Percentiles rank a stretch among this genome's conserved stretches.
Evolutionary conservation across 2,888 invertebrate genomes (phyloP).

Genomic region (Epirrita christyi): DNA sequence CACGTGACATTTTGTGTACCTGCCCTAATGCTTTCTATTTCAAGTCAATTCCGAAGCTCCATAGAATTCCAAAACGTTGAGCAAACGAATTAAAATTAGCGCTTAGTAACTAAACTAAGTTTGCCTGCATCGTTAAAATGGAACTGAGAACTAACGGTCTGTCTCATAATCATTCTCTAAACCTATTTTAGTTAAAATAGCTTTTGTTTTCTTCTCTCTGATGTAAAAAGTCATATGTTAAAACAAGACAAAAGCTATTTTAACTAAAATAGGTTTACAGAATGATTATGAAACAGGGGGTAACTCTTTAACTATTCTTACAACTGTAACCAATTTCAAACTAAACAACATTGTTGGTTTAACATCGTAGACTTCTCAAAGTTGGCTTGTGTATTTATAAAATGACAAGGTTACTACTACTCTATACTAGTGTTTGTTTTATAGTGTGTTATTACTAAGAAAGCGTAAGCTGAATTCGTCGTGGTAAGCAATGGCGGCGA

Average conservation of each 20-base stretch:
- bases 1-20: background rate
- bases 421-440: too few species aligned
- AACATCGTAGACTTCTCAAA: constrained; percentile 7
- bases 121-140: constrained; percentile 7
- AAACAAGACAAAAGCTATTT: too few species aligned
- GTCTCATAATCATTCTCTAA: too few species aligned
- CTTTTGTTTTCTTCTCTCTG: too few species aligned
- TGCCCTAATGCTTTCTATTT: constrained; percentile 10
- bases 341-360: constrained; percentile 8
- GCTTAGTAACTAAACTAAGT: constrained; percentile 23
- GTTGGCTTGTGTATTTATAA: background rate
- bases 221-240: too few species aligned
- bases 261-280: too few species aligned
- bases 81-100: constrained; percentile 26
- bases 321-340: constrained; percentile 1
- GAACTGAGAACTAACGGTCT: constrained; percentile 1
- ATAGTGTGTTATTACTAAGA: too few species aligned
- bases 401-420: too few species aligned
- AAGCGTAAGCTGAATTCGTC: too few species aligned
- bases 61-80: constrained; percentile 9
- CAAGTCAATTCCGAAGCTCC: constrained; percentile 10
- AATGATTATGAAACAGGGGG: too few species aligned
- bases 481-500: too few species aligned
- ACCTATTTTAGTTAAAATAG: too few species aligned
- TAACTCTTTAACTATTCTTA: constrained; percentile 4